Evolutionary conservation across 2,797 vertebrate species (phyloP).

Genomic region (Taeniopygia guttata): DNA sequence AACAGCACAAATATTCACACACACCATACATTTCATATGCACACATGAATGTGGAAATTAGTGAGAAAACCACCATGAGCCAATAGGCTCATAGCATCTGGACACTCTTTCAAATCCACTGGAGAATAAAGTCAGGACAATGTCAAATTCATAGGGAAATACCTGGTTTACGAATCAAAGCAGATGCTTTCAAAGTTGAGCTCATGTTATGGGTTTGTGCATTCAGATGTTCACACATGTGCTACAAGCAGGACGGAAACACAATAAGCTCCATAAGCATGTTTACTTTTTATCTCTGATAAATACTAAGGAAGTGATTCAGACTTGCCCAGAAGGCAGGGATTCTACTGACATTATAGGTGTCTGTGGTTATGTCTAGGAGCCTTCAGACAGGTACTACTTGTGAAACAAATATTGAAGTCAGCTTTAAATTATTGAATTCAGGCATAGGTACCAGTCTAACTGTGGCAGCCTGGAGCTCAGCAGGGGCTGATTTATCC

Average conservation of each 20-base stretch:
- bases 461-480: background rate
- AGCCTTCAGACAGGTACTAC: background rate
- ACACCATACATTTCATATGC: accelerated
- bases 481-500: slow-evolving; percentile 8
- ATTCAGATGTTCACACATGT: background rate
- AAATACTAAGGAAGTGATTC: slow-evolving; percentile 19
- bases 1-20: background rate
- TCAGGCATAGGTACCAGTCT: background rate
- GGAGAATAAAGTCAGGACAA: background rate
- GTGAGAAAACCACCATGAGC: background rate
- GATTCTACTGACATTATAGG: background rate
- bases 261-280: background rate
- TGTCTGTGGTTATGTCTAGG: background rate
- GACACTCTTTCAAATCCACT: background rate
- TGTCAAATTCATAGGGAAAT: background rate
- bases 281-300: background rate
- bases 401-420: background rate
- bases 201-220: background rate
- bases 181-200: background rate
- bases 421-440: background rate
- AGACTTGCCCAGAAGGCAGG: slow-evolving; percentile 14
- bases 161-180: background rate
- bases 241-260: background rate
- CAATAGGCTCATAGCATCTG: background rate
- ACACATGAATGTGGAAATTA: background rate